These are phyloP conservation scores for Drosophila buzzatii DNA, from an alignment of 2,888 invertebrate species.

Conservation along the genomic window DNA sequence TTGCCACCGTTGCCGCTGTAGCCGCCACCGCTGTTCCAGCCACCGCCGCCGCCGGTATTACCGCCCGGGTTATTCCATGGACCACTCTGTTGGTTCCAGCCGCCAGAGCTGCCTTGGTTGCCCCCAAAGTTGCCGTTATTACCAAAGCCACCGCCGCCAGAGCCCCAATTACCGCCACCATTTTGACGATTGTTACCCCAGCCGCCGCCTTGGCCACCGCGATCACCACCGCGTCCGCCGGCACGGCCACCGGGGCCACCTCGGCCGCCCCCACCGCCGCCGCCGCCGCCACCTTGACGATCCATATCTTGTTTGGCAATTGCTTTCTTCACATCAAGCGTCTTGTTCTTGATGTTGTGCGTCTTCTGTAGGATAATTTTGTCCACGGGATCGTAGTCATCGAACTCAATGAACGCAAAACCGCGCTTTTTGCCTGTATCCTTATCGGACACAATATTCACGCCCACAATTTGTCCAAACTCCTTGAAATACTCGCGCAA, in stretches of 20 bases:
- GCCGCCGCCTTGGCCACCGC: slow-evolving; percentile 82
- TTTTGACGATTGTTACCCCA: slow-evolving; percentile 85
- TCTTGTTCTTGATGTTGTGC: slow-evolving; percentile 93
- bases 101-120: slow-evolving; percentile 79
- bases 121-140: slow-evolving; percentile 83
- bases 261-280: slow-evolving; percentile 86
- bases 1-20: slow-evolving; percentile 86
- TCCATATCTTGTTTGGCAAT: slow-evolving; percentile 95
- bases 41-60: slow-evolving; percentile 64
- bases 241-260: slow-evolving; percentile 51
- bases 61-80: slow-evolving; percentile 83
- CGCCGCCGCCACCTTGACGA: slow-evolving; percentile 86
- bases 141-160: slow-evolving; percentile 69
- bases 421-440: slow-evolving; percentile 97
- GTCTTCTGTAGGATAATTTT: slow-evolving; percentile 92
- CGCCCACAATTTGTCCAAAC: slow-evolving; percentile 93
- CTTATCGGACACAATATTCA: slow-evolving; percentile 96
- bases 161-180: slow-evolving; percentile 85
- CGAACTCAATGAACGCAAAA: slow-evolving; percentile 98
- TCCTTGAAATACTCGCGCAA: slow-evolving; percentile 92
- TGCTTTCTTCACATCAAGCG: slow-evolving; percentile 96
- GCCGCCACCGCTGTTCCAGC: slow-evolving; percentile 79
- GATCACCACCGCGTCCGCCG: slow-evolving; percentile 86
- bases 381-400: slow-evolving; percentile 98
- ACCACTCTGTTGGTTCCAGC: slow-evolving; percentile 84